A percentile compares a stretch with the other conserved stretches of the same genome.
Conservation (phyloP, 2,888 invertebrate species). For the Catocala fraxini region DNA sequence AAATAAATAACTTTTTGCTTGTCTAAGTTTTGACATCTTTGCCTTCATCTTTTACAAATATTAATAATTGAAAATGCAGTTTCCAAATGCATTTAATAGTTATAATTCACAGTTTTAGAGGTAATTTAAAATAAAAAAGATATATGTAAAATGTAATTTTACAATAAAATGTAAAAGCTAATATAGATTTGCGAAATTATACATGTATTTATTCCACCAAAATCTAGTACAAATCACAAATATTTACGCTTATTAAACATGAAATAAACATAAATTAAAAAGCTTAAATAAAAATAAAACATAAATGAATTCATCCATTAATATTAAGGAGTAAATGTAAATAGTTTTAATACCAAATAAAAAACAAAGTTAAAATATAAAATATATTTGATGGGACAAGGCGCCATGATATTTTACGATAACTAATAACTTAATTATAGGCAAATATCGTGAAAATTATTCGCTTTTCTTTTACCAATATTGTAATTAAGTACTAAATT, state of each 20-base stretch:
- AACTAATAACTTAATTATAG: no score
- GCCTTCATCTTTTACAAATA: no score
- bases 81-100: constrained; percentile 22
- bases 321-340: constrained; percentile 39
- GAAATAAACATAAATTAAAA: constrained; percentile 23
- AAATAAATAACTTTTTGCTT: no score
- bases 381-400: not conserved
- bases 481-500: no score
- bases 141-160: constrained; percentile 46
- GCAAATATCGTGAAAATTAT: no score
- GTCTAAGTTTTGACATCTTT: no score
- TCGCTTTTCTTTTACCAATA: no score
- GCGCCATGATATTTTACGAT: no score
- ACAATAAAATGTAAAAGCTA: constrained; percentile 30
- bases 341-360: constrained; percentile 36
- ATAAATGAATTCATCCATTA: constrained; percentile 39
- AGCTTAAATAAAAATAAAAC: constrained; percentile 17
- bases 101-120: constrained; percentile 33
- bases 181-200: constrained; percentile 27
- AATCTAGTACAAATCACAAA: constrained; percentile 43
- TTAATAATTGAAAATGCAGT: not conserved
- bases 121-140: constrained; percentile 25
- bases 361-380: no score
- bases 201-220: constrained; percentile 29
- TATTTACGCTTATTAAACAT: constrained; percentile 14